phyloP scores from a whole-genome alignment of 2,797 vertebrate genomes.

The Dendrocincla fuliginosa region DNA sequence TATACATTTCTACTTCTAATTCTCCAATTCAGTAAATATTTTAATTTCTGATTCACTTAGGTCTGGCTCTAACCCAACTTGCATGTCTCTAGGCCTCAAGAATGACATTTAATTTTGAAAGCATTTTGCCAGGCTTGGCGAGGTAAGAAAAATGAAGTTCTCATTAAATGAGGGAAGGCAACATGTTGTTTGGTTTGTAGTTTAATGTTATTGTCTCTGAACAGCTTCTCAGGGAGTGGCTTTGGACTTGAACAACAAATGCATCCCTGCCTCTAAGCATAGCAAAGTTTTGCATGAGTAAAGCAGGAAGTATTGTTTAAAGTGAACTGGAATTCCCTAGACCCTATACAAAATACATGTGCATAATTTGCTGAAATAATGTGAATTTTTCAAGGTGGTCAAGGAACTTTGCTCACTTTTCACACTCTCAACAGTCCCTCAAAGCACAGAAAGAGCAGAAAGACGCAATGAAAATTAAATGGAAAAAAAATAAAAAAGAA shows the following conservation, averaged over 20 bases:
- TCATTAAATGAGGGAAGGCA: background rate
- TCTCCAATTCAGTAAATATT: background rate
- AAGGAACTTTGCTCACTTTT: background rate
- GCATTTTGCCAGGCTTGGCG: background rate
- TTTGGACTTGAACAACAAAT: background rate
- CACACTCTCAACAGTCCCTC: background rate
- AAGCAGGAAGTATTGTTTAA: background rate
- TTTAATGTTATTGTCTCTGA: background rate
- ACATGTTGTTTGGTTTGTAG: background rate
- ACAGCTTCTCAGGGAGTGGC: background rate
- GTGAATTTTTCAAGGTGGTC: background rate
- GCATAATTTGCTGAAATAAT: constrained; percentile 8
- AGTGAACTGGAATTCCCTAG: background rate
- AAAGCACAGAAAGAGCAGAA: background rate
- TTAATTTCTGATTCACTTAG: constrained; percentile 1
- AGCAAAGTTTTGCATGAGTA: background rate
- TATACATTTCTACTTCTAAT: background rate
- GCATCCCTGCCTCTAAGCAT: background rate
- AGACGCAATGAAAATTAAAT: background rate
- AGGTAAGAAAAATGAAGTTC: background rate
- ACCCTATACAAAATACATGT: background rate
- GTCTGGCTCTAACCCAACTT: background rate
- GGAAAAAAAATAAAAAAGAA: fast-evolving
- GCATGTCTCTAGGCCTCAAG: background rate
- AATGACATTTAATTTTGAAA: constrained; percentile 17